These are phyloP conservation scores for Montipora efflorescens DNA, from an alignment of 64 coral and sea anemone species.

Conservation along the genomic window DNA sequence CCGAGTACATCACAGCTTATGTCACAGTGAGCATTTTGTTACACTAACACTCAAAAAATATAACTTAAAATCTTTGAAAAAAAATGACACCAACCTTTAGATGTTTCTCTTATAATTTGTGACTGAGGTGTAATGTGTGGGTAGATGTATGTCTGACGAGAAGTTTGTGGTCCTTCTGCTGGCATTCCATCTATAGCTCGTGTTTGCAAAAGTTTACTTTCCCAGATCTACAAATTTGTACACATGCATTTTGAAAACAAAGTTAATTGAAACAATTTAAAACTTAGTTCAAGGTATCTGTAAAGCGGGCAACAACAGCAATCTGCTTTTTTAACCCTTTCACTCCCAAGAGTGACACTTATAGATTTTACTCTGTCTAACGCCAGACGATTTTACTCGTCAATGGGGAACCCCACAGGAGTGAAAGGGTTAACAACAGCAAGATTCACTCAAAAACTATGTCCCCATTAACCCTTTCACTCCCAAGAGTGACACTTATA, in stretches of 20 bases:
- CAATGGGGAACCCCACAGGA: too few relatives aligned
- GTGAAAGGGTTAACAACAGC: too few relatives aligned
- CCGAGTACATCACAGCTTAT: too few relatives aligned
- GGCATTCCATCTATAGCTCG: constrained; percentile 85
- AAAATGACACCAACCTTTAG: background rate
- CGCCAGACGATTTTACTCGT: too few relatives aligned
- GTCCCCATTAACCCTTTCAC: too few relatives aligned
- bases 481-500: too few relatives aligned
- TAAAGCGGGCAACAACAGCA: background rate
- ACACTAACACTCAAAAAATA: background rate
- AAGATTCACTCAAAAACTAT: too few relatives aligned
- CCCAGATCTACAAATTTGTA: constrained; percentile 87
- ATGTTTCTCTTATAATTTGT: background rate
- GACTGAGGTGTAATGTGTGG: constrained; percentile 60
- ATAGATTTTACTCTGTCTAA: too few relatives aligned
- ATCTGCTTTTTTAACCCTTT: too few relatives aligned
- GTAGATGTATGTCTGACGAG: constrained; percentile 59
- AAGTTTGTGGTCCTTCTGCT: constrained; percentile 65
- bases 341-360: too few relatives aligned
- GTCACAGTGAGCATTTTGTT: too few relatives aligned
- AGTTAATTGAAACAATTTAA: background rate
- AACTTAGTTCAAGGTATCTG: background rate
- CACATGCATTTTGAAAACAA: background rate
- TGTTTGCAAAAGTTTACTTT: constrained; percentile 88
- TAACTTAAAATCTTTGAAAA: background rate